Base-by-base conservation (phyloP, 2,888 invertebrate species). In the Macaria liturata region DNA sequence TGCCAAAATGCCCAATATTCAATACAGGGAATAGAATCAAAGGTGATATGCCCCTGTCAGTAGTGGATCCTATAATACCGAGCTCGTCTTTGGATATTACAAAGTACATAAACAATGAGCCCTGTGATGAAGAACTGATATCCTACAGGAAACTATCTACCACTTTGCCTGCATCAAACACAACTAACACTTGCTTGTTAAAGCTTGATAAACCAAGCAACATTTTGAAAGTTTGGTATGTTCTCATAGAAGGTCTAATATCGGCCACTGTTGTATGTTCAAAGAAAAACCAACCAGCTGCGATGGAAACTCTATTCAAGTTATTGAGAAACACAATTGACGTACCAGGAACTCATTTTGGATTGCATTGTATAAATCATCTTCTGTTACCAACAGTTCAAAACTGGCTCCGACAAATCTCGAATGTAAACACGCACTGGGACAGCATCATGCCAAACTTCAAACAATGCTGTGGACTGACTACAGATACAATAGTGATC, bases 1-100 rank as follows among this genome's bases (percentile, higher is more conserved):
- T 98, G 98, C 98, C 98, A 0, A 97, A 97, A 71, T 98, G 98
- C 80, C 98, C 98, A 0, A 96, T 96, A 62, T 98, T 98, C 78
- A 97, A 97, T 81, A 95, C 98, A 9, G 97, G 97, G 0, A 96
- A 97, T 75, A 93, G 96, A 75, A 95, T 96, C 65, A 96, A 95
- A 78, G 95, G 95, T 0, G 95, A 96, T 58, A 94, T 95, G 50
- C 95, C 95, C 3, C 93, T 96, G 3, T 95, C 96, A 67, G 94
- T 96, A 49, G 97, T 98, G 0, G 97, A 98, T 81, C 95, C 96
- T 0, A 93, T 95, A n/a, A 96, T 97, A 68, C 96, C 97, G 8
- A 96, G 95, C 74, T 86, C 88, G 5, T 93, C 93, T 71, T 91
- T 95, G 46, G 95, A 95, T 70, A 92, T 95, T 9, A 94, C 95